Percentiles rank a stretch among this genome's conserved stretches.
These are phyloP conservation scores for Oreochromis niloticus DNA, from an alignment of 2,113 vertebrate species.

Conservation along the genomic window DNA sequence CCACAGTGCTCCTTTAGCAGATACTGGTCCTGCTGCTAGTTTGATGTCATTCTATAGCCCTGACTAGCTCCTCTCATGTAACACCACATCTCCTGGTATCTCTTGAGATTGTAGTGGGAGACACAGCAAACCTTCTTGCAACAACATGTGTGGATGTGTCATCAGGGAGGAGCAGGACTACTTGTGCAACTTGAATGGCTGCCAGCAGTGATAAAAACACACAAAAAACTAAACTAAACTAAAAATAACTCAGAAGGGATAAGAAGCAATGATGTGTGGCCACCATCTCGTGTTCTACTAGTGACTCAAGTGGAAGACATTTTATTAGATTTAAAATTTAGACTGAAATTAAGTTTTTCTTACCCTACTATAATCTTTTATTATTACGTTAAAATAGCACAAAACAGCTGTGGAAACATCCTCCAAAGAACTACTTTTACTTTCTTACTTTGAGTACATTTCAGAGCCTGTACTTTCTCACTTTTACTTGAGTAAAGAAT, in stretches of 20 bases:
- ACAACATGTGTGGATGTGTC: neutral
- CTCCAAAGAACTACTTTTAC: no score
- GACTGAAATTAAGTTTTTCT: neutral
- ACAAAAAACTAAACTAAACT: neutral
- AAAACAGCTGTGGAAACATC: no score
- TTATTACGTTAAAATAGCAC: no score
- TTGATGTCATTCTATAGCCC: neutral
- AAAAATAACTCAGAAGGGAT: neutral
- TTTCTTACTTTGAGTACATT: neutral
- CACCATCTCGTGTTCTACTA: neutral
- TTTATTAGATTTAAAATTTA: neutral
- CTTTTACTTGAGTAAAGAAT: no score
- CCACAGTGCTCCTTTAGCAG: neutral
- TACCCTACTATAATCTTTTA: no score
- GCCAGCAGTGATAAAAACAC: neutral
- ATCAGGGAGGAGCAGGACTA: neutral
- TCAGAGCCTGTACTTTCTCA: no score
- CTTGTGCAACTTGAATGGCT: neutral
- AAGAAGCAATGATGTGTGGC: neutral
- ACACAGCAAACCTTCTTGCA: neutral
- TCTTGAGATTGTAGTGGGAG: neutral
- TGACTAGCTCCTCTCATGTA: neutral
- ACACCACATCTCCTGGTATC: rapidly evolving
- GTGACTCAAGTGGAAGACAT: neutral
- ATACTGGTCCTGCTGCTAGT: neutral